Evolutionary conservation across 2,113 vertebrate species (phyloP).

Genomic region (Phrynosoma blainvillii): DNA sequence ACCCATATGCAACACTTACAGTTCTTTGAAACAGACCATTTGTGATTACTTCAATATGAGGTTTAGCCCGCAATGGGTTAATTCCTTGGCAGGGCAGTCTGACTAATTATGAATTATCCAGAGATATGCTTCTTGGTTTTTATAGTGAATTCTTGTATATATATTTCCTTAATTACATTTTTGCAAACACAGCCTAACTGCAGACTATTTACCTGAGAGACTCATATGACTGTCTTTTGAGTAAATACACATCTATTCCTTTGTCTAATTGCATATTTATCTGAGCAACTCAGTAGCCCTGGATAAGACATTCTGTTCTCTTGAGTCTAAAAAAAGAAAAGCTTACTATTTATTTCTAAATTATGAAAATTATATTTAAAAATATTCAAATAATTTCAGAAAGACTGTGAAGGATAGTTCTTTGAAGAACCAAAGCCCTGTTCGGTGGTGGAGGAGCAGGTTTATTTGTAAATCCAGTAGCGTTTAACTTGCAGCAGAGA

Average conservation of each 20-base stretch:
- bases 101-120: slow-evolving; percentile 1
- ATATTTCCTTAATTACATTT: slow-evolving; percentile 34
- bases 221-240: slow-evolving; percentile 16
- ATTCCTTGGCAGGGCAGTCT: neutral
- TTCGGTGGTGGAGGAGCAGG: no score
- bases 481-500: no score
- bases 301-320: neutral
- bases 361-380: neutral
- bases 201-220: slow-evolving; percentile 27
- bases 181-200: slow-evolving; percentile 22
- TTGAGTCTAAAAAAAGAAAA: slow-evolving; percentile 6
- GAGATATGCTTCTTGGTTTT: neutral
- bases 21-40: neutral
- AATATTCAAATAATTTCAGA: neutral
- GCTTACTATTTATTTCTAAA: slow-evolving; percentile 1
- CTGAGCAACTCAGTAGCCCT: neutral
- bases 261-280: slow-evolving; percentile 31
- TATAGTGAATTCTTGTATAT: slow-evolving; percentile 18
- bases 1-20: neutral
- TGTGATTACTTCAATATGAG: neutral
- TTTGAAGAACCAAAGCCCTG: neutral
- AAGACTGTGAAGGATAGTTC: neutral
- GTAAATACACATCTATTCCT: slow-evolving; percentile 9
- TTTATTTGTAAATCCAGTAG: no score
- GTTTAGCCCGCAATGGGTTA: neutral